Conservation (phyloP, 2,797 vertebrate genomes). For the Falco novaeseelandiae region DNA sequence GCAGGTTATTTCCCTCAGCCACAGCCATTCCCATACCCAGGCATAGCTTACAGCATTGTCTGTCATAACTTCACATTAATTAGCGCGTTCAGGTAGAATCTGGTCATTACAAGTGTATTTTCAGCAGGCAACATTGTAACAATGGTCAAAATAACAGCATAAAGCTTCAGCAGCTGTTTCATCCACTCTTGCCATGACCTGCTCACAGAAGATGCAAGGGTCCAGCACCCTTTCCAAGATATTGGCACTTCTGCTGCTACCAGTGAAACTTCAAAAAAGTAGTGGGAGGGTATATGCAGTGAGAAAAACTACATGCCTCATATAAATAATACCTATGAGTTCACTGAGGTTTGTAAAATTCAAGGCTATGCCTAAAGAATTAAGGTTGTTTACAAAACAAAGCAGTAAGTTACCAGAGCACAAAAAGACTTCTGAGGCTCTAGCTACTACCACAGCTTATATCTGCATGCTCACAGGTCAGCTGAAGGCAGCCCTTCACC, state of each 20-base stretch:
- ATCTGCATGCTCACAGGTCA: background rate
- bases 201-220: background rate
- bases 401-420: background rate
- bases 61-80: background rate
- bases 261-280: background rate
- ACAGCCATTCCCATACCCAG: background rate
- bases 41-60: background rate
- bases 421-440: background rate
- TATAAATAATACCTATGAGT: background rate
- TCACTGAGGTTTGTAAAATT: background rate
- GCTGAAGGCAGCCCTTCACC: background rate
- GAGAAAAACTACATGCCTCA: background rate
- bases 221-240: background rate
- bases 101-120: background rate
- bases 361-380: background rate
- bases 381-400: background rate
- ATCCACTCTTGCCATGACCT: rapidly evolving
- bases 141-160: background rate
- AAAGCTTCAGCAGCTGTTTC: background rate
- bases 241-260: background rate
- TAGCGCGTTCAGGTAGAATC: background rate
- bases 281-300: background rate
- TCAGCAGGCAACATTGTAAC: background rate
- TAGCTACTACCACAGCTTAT: background rate
- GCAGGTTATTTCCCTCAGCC: background rate